phyloP scores from a whole-genome alignment of 2,113 vertebrate species.

The Xenus cinereus region DNA sequence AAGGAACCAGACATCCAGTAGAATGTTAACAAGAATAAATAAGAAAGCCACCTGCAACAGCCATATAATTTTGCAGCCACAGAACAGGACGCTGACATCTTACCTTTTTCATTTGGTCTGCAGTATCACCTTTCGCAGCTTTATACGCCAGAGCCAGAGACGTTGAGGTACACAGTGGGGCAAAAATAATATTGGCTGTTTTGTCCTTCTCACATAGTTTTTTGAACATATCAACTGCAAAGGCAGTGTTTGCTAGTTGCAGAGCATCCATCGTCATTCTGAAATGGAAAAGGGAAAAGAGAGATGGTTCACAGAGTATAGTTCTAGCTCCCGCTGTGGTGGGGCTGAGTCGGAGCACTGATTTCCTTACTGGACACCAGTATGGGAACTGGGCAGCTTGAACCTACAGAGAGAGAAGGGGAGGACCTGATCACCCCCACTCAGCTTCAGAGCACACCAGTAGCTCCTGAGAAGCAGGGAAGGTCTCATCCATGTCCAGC shows the following conservation, averaged over 20 bases:
- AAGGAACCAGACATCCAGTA: not conserved
- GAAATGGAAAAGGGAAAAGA: conserved; percentile 23
- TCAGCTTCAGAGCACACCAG: not conserved
- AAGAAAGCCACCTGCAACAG: not conserved
- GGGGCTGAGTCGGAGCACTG: not conserved
- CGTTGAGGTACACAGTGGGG: conserved; percentile 76
- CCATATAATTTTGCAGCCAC: not conserved
- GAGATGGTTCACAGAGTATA: not conserved
- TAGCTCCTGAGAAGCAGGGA: not conserved
- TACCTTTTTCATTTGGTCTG: conserved; percentile 78
- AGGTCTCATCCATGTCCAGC: not conserved
- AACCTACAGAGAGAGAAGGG: not conserved
- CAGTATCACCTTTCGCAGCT: conserved; percentile 77
- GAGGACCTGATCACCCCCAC: not conserved
- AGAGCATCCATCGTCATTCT: conserved; percentile 77
- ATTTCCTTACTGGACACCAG: not conserved
- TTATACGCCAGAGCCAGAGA: conserved; percentile 78
- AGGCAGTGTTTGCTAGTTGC: conserved; percentile 75
- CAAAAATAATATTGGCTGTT: conserved; percentile 74
- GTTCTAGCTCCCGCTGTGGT: not conserved
- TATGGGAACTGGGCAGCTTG: not conserved
- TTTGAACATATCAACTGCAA: conserved; percentile 79
- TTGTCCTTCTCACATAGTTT: conserved; percentile 72
- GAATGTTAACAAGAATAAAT: not conserved
- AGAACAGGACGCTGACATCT: not conserved